Conservation (phyloP, 2,888 invertebrate species). For the Melinaea menophilus region DNA sequence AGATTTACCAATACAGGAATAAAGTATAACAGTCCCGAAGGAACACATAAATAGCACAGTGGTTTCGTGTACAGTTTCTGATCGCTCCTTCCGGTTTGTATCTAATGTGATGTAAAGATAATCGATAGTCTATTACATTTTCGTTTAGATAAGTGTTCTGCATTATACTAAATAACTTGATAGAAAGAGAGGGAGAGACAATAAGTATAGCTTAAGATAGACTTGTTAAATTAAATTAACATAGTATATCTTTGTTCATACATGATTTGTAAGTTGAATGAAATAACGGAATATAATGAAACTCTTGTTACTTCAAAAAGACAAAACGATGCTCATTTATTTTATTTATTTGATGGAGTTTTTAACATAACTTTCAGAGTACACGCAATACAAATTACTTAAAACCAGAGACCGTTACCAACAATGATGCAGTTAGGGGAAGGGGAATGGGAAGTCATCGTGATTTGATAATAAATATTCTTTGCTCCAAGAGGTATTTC, state of each 20-base stretch:
- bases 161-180: not conserved
- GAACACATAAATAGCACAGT: not conserved
- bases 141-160: not conserved
- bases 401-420: no score
- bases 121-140: not conserved
- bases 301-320: conserved; percentile 14
- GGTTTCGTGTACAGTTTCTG: no score
- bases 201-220: no score
- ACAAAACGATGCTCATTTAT: conserved; percentile 5
- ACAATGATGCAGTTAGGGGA: no score
- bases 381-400: not conserved
- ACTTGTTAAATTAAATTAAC: no score
- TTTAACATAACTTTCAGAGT: not conserved
- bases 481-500: not conserved
- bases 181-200: not conserved
- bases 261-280: not conserved
- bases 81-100: not conserved
- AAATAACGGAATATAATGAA: conserved; percentile 30
- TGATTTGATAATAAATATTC: no score
- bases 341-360: not conserved
- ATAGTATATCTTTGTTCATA: no score
- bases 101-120: not conserved
- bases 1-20: conserved; percentile 1
- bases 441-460: no score
- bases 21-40: not conserved